Base-by-base conservation (phyloP, 2,113 vertebrate species). In the Okapia johnstoni region DNA sequence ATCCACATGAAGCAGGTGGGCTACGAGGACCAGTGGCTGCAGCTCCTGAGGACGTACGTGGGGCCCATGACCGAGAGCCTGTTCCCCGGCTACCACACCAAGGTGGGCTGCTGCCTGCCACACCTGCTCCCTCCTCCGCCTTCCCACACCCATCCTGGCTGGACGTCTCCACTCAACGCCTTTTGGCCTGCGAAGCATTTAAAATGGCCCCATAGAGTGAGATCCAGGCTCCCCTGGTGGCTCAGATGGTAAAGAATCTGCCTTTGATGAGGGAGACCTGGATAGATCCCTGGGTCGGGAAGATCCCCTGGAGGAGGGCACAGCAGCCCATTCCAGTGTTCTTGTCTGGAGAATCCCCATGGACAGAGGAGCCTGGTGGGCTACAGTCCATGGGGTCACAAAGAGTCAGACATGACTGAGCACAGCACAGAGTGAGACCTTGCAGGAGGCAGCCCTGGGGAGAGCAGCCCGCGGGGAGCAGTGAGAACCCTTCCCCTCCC, bases 1-100 rank as follows among this genome's bases (percentile, higher is more conserved):
- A 99, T 99, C 96, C 99, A 99, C 98, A 99, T 99, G 99, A 99
- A 99, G 96, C 99, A 99, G 98, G 98, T 99, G 10, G 98, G 98
- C 30, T 99, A 98, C 1, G 99, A 99, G 98, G 99, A 99, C 96
- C 99, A 99, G 94, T 99, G 99, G 99, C 99, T 99, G 1, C 99
- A 99, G 61, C 99, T 99, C 97, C 99, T 99, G 33, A 98, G 98
- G 50, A 99, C 99, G 0, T 99, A 99, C 85, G 99, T 99, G 28
- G 97, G 76, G 0, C 99, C 99, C 0, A 99, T 99, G 90, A 99
- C 99, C 0, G 99, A 99, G 85, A 99, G 98, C 48, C 98, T 99
- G 5, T 99, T 99, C 19, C 99, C 99, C 0, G 99, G 99, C 4
- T 99, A 99, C 93, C 99, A 98, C 97, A 99, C 99, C 30, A 99